Evolutionary conservation across 2,113 vertebrate species (phyloP).

Genomic region (Hippocampus guttulatus): DNA sequence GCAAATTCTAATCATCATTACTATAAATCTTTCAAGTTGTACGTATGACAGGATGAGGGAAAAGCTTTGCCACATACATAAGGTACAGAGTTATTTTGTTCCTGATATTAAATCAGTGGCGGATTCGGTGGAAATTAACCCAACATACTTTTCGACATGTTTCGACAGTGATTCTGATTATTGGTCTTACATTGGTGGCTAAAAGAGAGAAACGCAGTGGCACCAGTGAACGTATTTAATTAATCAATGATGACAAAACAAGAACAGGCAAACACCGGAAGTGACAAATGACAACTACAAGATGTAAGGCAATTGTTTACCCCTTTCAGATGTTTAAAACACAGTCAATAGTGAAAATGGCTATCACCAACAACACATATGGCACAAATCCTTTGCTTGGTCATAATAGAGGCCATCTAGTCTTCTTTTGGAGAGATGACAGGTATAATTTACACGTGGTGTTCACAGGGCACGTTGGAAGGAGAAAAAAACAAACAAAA

Average conservation of each 20-base stretch:
- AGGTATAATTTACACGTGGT: conserved; percentile 70
- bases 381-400: not conserved
- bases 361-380: conserved; percentile 26
- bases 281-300: conserved; percentile 53
- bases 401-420: conserved; percentile 12
- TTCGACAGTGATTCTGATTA: too few species aligned
- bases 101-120: too few species aligned
- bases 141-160: too few species aligned
- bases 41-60: too few species aligned
- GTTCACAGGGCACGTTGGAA: conserved; percentile 49
- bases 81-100: too few species aligned
- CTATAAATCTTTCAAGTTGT: too few species aligned
- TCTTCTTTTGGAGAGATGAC: conserved; percentile 31
- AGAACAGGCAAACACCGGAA: conserved; percentile 62
- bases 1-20: too few species aligned
- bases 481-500: conserved; percentile 12
- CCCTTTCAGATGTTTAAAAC: conserved; percentile 24
- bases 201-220: conserved; percentile 44
- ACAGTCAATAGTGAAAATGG: conserved; percentile 13
- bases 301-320: conserved; percentile 27
- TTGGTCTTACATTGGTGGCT: not conserved
- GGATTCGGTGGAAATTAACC: too few species aligned
- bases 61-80: too few species aligned
- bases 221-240: conserved; percentile 81
- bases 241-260: conserved; percentile 73